These are phyloP conservation scores for Peromyscus leucopus DNA, from an alignment of 2,113 vertebrate genomes.

Conservation along the genomic window DNA sequence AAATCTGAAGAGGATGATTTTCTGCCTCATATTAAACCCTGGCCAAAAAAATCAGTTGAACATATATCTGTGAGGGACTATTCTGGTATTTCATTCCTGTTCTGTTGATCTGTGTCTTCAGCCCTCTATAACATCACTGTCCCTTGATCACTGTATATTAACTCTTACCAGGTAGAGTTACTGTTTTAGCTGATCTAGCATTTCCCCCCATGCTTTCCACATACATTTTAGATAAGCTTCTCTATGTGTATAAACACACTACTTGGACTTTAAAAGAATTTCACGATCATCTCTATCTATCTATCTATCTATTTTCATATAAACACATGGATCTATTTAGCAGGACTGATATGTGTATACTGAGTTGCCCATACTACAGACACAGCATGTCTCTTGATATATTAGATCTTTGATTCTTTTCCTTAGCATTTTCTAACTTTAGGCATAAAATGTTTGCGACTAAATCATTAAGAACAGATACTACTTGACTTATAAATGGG, in stretches of 20 bases:
- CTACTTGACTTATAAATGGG: neutral
- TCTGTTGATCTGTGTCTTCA: neutral
- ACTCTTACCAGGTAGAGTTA: neutral
- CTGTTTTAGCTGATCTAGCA: neutral
- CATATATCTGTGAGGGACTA: neutral
- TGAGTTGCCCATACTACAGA: neutral
- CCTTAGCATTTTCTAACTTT: neutral
- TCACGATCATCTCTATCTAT: neutral
- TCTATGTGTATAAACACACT: neutral
- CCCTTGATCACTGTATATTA: neutral
- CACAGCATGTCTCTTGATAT: neutral
- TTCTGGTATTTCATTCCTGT: neutral
- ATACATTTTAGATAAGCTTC: neutral
- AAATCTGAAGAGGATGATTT: slow-evolving; percentile 11
- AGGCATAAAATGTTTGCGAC: neutral
- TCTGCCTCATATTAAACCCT: neutral
- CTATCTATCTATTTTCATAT: neutral
- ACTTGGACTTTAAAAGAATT: neutral
- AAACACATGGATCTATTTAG: neutral
- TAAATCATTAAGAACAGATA: neutral
- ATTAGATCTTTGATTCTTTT: neutral
- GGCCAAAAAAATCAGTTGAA: neutral
- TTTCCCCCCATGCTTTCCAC: neutral
- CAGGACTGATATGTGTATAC: neutral
- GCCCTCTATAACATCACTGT: neutral